phyloP scores from a whole-genome alignment of 2,113 vertebrate genomes.

The Delphinapterus leucas region DNA sequence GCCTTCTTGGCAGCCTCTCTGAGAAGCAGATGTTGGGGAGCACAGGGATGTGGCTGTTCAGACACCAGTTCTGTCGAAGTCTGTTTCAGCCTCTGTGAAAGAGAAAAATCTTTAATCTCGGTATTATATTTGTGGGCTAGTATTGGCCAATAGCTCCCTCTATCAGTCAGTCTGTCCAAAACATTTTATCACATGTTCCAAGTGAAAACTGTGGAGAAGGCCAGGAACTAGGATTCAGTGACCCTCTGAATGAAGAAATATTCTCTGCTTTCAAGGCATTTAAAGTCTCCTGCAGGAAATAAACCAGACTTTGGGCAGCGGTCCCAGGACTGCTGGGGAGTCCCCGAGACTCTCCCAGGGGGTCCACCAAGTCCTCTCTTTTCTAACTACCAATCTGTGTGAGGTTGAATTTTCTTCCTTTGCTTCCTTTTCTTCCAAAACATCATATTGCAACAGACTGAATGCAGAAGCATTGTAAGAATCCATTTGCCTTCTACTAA shows the following conservation, averaged over 20 bases:
- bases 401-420: background rate
- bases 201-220: background rate
- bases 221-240: background rate
- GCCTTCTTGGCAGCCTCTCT: background rate
- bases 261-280: background rate
- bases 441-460: background rate
- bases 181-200: background rate
- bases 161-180: conserved; percentile 55
- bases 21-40: background rate
- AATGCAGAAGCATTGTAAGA: background rate
- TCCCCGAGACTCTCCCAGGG: background rate
- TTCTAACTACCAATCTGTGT: background rate
- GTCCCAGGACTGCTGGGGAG: background rate
- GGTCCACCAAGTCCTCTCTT: background rate
- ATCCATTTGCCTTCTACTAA: background rate
- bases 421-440: background rate
- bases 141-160: conserved; percentile 69
- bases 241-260: background rate
- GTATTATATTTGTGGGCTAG: background rate
- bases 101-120: background rate
- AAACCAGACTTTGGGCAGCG: background rate
- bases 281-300: background rate
- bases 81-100: background rate
- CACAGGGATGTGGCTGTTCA: background rate
- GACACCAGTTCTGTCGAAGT: background rate